phyloP scores from a whole-genome alignment of 92 coral and sea anemone species.

The Phenganax subtilis region DNA sequence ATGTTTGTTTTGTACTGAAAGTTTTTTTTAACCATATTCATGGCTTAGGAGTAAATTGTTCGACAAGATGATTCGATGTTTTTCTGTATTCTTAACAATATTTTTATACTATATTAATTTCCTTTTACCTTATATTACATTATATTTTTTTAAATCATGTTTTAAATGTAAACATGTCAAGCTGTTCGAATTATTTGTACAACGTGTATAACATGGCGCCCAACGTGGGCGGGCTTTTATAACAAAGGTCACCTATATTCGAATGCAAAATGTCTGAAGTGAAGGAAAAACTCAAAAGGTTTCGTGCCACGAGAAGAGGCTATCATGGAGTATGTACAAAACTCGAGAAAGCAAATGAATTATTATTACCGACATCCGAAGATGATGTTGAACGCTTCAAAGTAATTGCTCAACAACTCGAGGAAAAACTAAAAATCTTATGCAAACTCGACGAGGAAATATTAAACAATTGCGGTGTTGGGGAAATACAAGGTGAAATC shows the following conservation, averaged over 20 bases:
- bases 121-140: too few relatives aligned
- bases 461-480: neutral
- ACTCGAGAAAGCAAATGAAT: slow-evolving; percentile 2
- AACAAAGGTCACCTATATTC: neutral
- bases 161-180: too few relatives aligned
- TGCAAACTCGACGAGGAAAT: slow-evolving; percentile 13
- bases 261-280: neutral
- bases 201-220: slow-evolving; percentile 9
- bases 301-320: slow-evolving; percentile 6
- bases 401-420: neutral
- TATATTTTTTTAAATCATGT: too few relatives aligned
- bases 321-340: slow-evolving; percentile 17
- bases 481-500: slow-evolving; percentile 10
- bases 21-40: too few relatives aligned
- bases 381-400: neutral
- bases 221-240: slow-evolving; percentile 14
- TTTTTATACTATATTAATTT: too few relatives aligned
- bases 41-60: too few relatives aligned
- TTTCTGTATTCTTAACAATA: too few relatives aligned
- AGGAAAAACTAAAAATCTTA: neutral
- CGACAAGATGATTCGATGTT: too few relatives aligned
- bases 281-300: slow-evolving; percentile 6
- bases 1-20: too few relatives aligned
- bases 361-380: neutral
- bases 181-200: too few relatives aligned